Conservation (phyloP, 1,140 invertebrate genomes). For the Rhizoglyphus robini region DNA sequence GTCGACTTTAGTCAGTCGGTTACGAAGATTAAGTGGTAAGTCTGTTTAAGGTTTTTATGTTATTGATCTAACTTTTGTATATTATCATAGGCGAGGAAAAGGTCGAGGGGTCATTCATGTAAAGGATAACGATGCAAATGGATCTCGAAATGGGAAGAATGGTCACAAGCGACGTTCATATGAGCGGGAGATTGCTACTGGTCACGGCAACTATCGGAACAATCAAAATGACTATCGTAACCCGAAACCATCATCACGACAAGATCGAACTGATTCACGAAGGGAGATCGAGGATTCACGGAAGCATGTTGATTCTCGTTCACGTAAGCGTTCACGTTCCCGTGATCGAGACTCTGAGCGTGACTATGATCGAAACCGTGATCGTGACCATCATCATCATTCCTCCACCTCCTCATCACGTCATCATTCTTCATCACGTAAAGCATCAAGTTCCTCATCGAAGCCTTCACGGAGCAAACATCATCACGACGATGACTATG, state of each 20-base stretch:
- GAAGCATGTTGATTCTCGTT: too few relatives aligned
- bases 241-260: not conserved
- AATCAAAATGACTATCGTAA: not conserved
- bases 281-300: too few relatives aligned
- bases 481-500: too few relatives aligned
- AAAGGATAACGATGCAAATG: not conserved
- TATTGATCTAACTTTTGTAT: not conserved
- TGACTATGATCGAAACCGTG: not conserved
- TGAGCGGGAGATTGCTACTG: not conserved
- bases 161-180: not conserved
- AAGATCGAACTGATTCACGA: too few relatives aligned
- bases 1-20: conserved; percentile 99
- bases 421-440: too few relatives aligned
- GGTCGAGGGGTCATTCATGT: conserved; percentile 10
- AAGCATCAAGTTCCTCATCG: too few relatives aligned
- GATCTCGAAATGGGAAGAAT: not conserved
- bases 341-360: too few relatives aligned
- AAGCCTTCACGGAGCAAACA: too few relatives aligned
- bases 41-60: not conserved
- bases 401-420: too few relatives aligned
- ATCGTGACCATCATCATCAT: not conserved
- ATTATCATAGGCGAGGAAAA: conserved; percentile 12
- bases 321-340: too few relatives aligned
- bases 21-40: conserved; percentile 72
- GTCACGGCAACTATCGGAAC: not conserved